Evolutionary conservation across 2,797 vertebrate species (phyloP).

Genomic region (Thamnophis elegans): DNA sequence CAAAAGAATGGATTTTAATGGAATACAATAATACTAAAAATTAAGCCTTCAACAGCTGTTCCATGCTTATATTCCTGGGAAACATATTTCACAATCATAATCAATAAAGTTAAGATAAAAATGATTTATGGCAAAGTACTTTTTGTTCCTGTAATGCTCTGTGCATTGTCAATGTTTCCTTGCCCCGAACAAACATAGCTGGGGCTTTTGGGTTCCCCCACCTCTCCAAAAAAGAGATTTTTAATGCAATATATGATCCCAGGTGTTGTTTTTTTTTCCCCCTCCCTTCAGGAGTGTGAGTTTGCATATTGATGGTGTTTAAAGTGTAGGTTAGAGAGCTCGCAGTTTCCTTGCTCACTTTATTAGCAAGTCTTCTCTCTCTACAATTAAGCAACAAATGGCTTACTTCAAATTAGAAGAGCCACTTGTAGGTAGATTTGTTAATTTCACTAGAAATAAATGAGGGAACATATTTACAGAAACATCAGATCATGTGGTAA

Average conservation of each 20-base stretch:
- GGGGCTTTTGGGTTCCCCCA: background rate
- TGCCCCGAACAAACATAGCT: background rate
- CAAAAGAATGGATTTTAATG: conserved; percentile 17
- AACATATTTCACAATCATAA: conserved; percentile 38
- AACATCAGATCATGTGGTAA: background rate
- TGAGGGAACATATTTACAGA: background rate
- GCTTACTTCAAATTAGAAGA: background rate
- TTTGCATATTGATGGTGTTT: background rate
- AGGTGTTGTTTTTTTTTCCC: background rate
- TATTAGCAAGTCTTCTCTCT: background rate
- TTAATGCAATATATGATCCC: background rate
- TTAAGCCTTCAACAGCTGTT: conserved; percentile 36
- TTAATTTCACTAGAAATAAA: conserved; percentile 3
- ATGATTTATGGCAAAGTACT: conserved; percentile 21
- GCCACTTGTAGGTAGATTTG: background rate
- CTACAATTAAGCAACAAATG: background rate
- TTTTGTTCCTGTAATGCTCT: background rate
- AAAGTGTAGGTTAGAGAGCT: background rate
- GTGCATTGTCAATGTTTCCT: conserved; percentile 1
- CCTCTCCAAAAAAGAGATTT: background rate
- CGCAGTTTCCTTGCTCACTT: background rate
- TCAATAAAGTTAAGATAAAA: conserved; percentile 45
- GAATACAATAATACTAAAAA: conserved; percentile 39
- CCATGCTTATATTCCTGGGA: conserved; percentile 11
- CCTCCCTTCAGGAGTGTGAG: background rate